These are phyloP conservation scores for Phaedon cochleariae DNA, from an alignment of 2,888 invertebrate genomes.

Conservation along the genomic window DNA sequence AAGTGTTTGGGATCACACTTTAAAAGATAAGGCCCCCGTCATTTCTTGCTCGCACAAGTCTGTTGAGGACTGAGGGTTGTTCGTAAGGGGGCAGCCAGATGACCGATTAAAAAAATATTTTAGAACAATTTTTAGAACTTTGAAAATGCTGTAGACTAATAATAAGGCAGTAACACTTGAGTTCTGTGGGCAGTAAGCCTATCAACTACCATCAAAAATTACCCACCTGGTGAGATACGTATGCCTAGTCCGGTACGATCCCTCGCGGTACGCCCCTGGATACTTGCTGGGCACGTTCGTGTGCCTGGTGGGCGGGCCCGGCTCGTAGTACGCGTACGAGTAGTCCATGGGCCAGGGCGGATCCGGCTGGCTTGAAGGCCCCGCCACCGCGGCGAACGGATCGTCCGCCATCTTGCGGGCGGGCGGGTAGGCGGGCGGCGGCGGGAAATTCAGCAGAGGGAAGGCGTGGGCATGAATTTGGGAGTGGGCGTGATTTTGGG, in stretches of 20 bases:
- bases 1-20: no score
- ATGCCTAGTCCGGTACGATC: slow-evolving; percentile 57
- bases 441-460: slow-evolving; percentile 78
- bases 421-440: slow-evolving; percentile 75
- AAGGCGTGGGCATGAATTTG: slow-evolving; percentile 60
- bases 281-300: slow-evolving; percentile 69
- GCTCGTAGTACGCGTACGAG: slow-evolving; percentile 85
- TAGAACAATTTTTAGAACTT: no score
- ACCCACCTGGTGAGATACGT: slow-evolving; percentile 54
- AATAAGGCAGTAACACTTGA: no score
- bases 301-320: slow-evolving; percentile 69
- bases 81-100: no score
- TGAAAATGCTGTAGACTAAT: no score
- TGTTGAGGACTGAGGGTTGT: no score
- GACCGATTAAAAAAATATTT: no score
- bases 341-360: slow-evolving; percentile 67
- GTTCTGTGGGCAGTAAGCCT: no score
- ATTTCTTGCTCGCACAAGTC: no score
- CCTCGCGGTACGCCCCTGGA: slow-evolving; percentile 55
- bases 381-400: slow-evolving; percentile 49
- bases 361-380: slow-evolving; percentile 54
- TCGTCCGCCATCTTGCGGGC: slow-evolving; percentile 57
- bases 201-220: background rate
- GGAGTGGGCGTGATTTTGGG: no score
- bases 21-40: no score